These are phyloP conservation scores for Manis pentadactyla DNA, from an alignment of 2,797 vertebrate genomes.

Conservation along the genomic window DNA sequence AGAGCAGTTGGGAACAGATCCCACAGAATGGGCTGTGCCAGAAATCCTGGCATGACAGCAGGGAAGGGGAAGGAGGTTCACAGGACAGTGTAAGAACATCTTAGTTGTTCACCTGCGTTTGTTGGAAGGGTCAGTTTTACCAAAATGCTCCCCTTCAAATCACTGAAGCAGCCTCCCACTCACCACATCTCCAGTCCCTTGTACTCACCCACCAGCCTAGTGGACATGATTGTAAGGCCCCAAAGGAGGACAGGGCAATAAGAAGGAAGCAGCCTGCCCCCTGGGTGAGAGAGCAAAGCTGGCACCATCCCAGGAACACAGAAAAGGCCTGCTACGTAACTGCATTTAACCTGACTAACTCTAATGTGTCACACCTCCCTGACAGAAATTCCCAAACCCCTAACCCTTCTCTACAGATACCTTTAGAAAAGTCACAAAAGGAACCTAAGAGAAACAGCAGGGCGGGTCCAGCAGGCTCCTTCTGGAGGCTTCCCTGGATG, in stretches of 20 bases:
- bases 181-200: rapidly evolving
- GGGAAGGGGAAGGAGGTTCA: not conserved
- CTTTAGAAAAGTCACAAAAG: not conserved
- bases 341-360: not conserved
- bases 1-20: not conserved
- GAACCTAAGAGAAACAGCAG: not conserved
- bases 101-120: not conserved
- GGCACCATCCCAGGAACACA: not conserved
- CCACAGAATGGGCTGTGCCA: not conserved
- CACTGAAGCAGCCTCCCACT: not conserved
- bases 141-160: not conserved
- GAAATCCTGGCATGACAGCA: not conserved
- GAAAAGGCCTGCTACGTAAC: not conserved
- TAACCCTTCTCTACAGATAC: not conserved
- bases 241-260: not conserved
- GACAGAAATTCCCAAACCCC: not conserved
- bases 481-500: not conserved
- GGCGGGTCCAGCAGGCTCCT: not conserved
- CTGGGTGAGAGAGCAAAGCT: not conserved
- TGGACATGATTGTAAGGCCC: not conserved
- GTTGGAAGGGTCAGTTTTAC: not conserved
- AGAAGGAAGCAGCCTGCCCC: not conserved
- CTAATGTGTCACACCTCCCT: not conserved
- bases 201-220: not conserved
- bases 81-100: not conserved